Evolutionary conservation across 2,888 invertebrate genomes (phyloP), one percentile per base, ranked within the genome.

Genomic region (Sinhomidia bicolor): DNA sequence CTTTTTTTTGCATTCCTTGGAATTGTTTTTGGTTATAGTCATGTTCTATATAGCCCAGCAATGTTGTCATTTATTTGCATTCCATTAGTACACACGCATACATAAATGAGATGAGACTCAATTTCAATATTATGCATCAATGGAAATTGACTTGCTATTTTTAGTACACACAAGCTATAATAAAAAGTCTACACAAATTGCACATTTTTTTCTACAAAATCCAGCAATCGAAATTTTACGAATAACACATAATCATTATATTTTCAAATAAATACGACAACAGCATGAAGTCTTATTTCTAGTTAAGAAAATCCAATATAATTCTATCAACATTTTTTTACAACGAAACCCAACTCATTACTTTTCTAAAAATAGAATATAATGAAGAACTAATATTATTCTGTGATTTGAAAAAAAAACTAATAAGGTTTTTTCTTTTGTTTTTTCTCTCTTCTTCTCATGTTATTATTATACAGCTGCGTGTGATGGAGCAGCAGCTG

Each of bases 401-500:
- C 41, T 51, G 29, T 41, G 41, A 71, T 41, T 41, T 20, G n/a
- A n/a, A n/a, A n/a, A n/a, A n/a, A 76, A 76, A 51, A 54, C 54
- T 54, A 51, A 51, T 23, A n/a, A 14, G 32, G 12, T 32, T 74
- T n/a, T 32, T 41, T 57, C 44, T 44, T 20, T 12, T 80, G 32
- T 78, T 83, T 60, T 57, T 54, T 47, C 26, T 87, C 76, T 89
- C 29, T 87, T 79, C 89, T 91, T 5, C n/a, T n/a, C n/a, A n/a
- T n/a, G n/a, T n/a, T n/a, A n/a, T n/a, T n/a, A n/a, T n/a, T n/a
- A n/a, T n/a, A n/a, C 92, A 94, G 94, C 94, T 94, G 89, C 94
- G 94, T 93, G 93, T 94, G 93, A 94, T 94, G 94, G 94, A 94
- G 93, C 93, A 94, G 93, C 93, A 93, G 92, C 92, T 94, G 92